These are phyloP conservation scores for Lampris megalopsis DNA, from an alignment of 2,113 vertebrate genomes.

Conservation along the genomic window DNA sequence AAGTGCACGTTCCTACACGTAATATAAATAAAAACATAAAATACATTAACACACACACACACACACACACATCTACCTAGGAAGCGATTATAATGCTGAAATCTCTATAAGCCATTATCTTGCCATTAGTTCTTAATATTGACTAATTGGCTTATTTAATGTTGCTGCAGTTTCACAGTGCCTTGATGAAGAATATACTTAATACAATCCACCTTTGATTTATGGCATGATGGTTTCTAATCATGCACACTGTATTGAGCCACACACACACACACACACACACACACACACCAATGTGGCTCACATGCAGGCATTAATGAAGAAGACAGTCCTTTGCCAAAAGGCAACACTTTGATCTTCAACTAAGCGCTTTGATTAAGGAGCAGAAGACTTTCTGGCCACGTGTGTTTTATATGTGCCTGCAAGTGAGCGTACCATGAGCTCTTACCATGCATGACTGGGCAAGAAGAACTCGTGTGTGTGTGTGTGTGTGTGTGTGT, in stretches of 20 bases:
- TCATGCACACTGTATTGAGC: not conserved
- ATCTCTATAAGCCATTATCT: not conserved
- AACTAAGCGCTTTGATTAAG: too few species aligned
- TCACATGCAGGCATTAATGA: not conserved
- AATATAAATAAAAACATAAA: too few species aligned
- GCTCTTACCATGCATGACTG: too few species aligned
- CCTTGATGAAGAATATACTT: not conserved
- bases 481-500: too few species aligned
- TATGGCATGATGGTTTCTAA: not conserved
- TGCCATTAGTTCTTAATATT: not conserved
- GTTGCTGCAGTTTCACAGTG: not conserved
- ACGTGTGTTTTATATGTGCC: too few species aligned
- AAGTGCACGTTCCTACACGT: not conserved
- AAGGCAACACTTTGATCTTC: too few species aligned
- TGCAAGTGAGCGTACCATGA: too few species aligned
- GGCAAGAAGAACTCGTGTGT: too few species aligned
- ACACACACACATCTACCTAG: not conserved
- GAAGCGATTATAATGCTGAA: not conserved
- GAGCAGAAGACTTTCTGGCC: too few species aligned
- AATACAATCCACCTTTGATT: not conserved
- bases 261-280: not conserved
- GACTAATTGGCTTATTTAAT: slow-evolving; percentile 3
- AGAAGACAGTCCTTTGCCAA: not conserved
- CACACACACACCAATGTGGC: too few species aligned
- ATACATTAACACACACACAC: not conserved